Percentiles rank a stretch among this genome's conserved stretches.
Conservation (phyloP, 2,113 vertebrate species). For the Promerops cafer region DNA sequence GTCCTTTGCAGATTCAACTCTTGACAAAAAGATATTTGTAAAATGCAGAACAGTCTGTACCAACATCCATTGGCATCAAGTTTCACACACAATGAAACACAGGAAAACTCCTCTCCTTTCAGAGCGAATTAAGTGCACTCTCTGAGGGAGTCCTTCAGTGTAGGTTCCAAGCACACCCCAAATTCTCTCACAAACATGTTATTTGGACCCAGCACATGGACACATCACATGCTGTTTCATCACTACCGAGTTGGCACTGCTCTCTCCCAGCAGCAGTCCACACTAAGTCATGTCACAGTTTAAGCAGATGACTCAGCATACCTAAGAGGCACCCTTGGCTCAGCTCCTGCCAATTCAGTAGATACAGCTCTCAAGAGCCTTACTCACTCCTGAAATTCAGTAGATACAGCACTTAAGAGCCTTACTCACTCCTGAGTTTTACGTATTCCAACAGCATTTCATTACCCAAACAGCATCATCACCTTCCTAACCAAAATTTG, state of each 20-base stretch:
- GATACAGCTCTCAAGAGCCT: background rate
- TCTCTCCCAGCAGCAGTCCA: background rate
- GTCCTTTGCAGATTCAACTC: background rate
- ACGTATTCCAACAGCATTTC: background rate
- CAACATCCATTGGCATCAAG: background rate
- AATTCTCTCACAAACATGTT: background rate
- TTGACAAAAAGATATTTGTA: background rate
- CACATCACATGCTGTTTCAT: background rate
- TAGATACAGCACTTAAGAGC: background rate
- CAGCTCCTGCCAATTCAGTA: background rate
- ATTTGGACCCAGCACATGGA: background rate
- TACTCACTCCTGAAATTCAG: too few relatives aligned
- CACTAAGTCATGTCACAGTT: background rate
- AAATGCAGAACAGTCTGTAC: background rate
- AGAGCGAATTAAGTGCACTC: accelerated
- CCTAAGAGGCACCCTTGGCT: background rate
- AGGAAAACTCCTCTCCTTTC: background rate
- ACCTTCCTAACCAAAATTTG: background rate
- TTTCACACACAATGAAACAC: background rate
- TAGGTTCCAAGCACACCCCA: background rate
- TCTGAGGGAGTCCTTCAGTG: accelerated
- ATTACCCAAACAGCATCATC: background rate
- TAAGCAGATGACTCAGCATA: slow-evolving; percentile 44
- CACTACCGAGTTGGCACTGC: background rate
- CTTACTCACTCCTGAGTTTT: background rate